Evolutionary conservation across 1,140 invertebrate genomes (phyloP).

Genomic region (Phortica variegata): DNA sequence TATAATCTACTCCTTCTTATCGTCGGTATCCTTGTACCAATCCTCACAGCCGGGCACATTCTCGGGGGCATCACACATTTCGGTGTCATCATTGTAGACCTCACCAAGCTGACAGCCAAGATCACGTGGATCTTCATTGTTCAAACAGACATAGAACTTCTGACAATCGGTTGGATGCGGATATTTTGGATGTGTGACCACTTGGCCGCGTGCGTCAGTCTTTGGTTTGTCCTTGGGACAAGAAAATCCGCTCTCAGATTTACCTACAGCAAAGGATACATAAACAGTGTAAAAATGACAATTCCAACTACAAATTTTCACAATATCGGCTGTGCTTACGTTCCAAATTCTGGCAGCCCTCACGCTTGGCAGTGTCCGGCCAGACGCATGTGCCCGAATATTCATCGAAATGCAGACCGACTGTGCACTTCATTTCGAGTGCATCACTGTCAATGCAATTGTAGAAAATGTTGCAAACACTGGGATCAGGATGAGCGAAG

Average conservation of each 20-base stretch:
- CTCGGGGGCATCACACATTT: conserved; percentile 82
- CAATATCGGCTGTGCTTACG: conserved; percentile 19
- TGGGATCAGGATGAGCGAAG: conserved; percentile 80
- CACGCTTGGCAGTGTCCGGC: conserved; percentile 77
- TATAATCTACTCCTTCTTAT: conserved; percentile 44
- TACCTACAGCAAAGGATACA: conserved; percentile 60
- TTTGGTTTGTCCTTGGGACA: conserved; percentile 71
- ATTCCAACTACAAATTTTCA: neutral
- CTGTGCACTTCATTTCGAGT: conserved; percentile 78
- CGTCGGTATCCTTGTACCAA: conserved; percentile 77
- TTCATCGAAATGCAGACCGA: conserved; percentile 84
- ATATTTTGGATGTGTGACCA: conserved; percentile 82
- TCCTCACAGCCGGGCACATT: conserved; percentile 86
- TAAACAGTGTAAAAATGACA: too few relatives aligned
- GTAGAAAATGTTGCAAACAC: conserved; percentile 82
- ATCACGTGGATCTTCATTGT: conserved; percentile 80
- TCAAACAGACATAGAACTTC: conserved; percentile 82
- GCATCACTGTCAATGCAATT: conserved; percentile 85
- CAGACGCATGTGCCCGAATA: conserved; percentile 80
- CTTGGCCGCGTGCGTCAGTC: conserved; percentile 69
- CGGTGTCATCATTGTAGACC: conserved; percentile 80
- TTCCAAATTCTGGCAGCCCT: conserved; percentile 64
- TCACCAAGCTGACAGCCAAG: conserved; percentile 81
- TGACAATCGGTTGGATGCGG: conserved; percentile 84
- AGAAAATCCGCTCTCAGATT: conserved; percentile 76